Conservation (phyloP, 2,113 vertebrate genomes). For the Clarias magur region DNA sequence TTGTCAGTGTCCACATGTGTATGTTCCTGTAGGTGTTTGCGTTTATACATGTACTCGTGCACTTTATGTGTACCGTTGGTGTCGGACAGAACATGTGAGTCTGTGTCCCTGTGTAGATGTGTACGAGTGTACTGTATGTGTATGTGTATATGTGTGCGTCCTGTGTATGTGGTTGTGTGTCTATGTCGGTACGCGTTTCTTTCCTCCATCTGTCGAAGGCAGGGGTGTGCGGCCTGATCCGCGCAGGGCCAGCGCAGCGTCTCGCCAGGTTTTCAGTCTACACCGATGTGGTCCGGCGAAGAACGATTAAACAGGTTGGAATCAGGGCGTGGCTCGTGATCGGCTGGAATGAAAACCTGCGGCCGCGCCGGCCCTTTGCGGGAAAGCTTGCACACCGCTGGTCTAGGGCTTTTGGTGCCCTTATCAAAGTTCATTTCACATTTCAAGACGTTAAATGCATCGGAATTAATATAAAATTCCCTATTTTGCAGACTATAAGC, state of each 20-base stretch:
- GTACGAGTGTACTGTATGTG: conserved; percentile 52
- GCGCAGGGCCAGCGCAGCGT: not conserved
- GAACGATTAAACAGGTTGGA: not conserved
- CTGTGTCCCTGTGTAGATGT: conserved; percentile 39
- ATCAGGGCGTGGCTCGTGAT: not conserved
- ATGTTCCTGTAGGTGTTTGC: conserved; percentile 42
- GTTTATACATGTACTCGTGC: conserved; percentile 58
- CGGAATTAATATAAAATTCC: conserved; percentile 12
- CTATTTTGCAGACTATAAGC: conserved; percentile 9
- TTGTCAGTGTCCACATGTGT: conserved; percentile 57
- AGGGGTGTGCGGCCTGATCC: not conserved
- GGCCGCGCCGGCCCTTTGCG: not conserved
- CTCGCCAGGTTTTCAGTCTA: not conserved
- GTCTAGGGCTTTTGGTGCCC: conserved; percentile 40
- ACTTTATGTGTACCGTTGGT: conserved; percentile 20
- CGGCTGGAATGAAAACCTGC: not conserved
- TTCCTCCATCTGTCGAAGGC: not conserved
- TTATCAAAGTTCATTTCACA: conserved; percentile 57
- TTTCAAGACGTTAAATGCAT: conserved; percentile 35
- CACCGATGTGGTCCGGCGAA: not conserved
- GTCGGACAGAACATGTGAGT: conserved; percentile 7
- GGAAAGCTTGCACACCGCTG: not conserved
- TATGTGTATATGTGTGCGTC: conserved; percentile 17
- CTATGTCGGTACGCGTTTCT: not conserved
- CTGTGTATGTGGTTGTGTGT: conserved; percentile 7